Evolutionary conservation across 2,113 vertebrate genomes (phyloP).

Genomic region (Climacteris rufus): DNA sequence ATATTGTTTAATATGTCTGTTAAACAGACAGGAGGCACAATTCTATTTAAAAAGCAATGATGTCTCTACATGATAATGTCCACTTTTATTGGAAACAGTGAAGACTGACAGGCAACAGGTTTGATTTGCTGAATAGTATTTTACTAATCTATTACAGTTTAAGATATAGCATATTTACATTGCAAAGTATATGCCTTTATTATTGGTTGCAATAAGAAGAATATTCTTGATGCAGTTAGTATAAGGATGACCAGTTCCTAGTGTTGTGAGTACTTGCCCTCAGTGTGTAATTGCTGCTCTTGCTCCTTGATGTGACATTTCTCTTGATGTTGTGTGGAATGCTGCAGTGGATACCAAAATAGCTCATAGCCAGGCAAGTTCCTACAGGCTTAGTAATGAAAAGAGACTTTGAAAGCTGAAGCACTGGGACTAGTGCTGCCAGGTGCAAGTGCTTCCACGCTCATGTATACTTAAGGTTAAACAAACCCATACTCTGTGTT

Average conservation of each 20-base stretch:
- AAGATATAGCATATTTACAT: neutral
- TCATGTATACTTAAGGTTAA: neutral
- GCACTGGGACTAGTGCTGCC: neutral
- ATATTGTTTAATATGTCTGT: too few relatives aligned
- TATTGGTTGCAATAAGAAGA: neutral
- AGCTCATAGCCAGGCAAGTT: neutral
- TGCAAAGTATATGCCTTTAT: neutral
- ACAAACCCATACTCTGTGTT: neutral
- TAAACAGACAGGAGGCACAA: neutral
- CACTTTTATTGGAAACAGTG: neutral
- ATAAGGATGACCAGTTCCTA: neutral
- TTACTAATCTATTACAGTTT: neutral
- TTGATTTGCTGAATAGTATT: neutral
- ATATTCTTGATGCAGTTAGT: neutral
- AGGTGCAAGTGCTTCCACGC: neutral
- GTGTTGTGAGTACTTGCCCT: neutral
- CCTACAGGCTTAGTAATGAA: neutral
- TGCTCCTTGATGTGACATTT: neutral
- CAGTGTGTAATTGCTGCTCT: neutral
- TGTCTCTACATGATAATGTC: neutral
- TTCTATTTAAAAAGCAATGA: neutral
- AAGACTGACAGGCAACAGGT: neutral
- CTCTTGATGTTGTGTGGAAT: neutral
- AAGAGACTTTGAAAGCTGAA: neutral
- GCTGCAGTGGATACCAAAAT: neutral